Conservation (phyloP, 1,140 invertebrate genomes). For the Hydropsyche tenuis region DNA sequence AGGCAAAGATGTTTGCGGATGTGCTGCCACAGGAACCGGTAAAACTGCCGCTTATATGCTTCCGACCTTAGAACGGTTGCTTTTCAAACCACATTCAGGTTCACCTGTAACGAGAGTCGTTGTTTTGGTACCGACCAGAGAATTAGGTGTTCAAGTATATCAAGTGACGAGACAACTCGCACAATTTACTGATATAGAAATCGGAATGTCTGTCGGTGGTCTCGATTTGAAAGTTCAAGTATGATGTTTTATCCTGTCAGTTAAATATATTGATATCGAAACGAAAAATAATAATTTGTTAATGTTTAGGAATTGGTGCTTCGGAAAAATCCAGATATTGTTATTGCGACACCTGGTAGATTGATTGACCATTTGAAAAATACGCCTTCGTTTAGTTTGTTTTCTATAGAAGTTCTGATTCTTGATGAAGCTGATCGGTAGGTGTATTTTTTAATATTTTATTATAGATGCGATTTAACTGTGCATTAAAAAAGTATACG, state of each 20-base stretch:
- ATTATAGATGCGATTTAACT: too few species aligned
- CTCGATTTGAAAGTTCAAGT: slow-evolving; percentile 91
- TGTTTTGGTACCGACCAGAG: slow-evolving; percentile 94
- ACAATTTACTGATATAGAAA: slow-evolving; percentile 85
- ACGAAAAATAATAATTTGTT: not conserved
- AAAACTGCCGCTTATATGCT: slow-evolving; percentile 99
- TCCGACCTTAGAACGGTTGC: slow-evolving; percentile 91
- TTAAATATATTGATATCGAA: not conserved
- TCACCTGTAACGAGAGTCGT: slow-evolving; percentile 82
- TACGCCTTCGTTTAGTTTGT: slow-evolving; percentile 89
- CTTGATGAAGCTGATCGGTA: slow-evolving; percentile 94
- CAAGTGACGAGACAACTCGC: slow-evolving; percentile 90
- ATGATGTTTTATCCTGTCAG: slow-evolving; percentile 25
- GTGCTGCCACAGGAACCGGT: slow-evolving; percentile 96
- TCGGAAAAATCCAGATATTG: slow-evolving; percentile 91
- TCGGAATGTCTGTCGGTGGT: slow-evolving; percentile 88
- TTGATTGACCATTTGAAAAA: slow-evolving; percentile 98
- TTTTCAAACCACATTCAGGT: slow-evolving; percentile 72
- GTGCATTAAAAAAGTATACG: too few species aligned
- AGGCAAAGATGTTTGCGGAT: slow-evolving; percentile 91
- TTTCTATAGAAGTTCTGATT: slow-evolving; percentile 92
- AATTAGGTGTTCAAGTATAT: slow-evolving; percentile 95
- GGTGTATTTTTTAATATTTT: not conserved
- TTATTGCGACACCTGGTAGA: slow-evolving; percentile 97
- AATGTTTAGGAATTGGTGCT: slow-evolving; percentile 77